phyloP scores from a whole-genome alignment of 2,113 vertebrate species.

The Dasyurus viverrinus region DNA sequence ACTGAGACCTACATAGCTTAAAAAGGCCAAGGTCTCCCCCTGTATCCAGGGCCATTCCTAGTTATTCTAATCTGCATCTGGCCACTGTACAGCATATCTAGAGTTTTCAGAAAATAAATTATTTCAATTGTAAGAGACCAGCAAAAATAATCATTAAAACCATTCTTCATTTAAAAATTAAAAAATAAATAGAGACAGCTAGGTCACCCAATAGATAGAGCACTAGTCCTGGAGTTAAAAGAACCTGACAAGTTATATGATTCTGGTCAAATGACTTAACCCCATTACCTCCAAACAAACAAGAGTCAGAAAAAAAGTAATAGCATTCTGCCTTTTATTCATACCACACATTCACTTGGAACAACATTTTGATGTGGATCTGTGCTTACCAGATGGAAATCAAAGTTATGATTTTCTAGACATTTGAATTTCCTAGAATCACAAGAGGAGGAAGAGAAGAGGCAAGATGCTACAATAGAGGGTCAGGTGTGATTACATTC shows the following conservation, averaged over 20 bases:
- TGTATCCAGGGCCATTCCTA: too few species aligned
- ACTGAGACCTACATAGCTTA: too few species aligned
- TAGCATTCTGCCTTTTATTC: constrained; percentile 28
- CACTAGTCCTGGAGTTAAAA: background rate
- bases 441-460: background rate
- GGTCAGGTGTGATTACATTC: constrained; percentile 2
- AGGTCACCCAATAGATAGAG: too few species aligned
- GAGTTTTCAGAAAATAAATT: background rate
- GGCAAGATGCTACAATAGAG: constrained; percentile 8
- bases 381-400: constrained; percentile 53
- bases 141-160: background rate
- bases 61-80: too few species aligned
- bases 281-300: background rate
- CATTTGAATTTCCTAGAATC: background rate
- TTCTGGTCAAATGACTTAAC: background rate
- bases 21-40: too few species aligned
- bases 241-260: background rate
- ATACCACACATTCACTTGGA: background rate
- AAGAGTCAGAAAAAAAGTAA: background rate
- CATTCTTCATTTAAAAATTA: background rate
- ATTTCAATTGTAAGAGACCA: background rate
- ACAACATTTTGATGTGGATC: background rate
- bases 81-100: too few species aligned
- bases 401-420: constrained; percentile 10
- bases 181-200: background rate